Conservation (phyloP, 2,113 vertebrate genomes). For the Poeciliopsis prolifica region DNA sequence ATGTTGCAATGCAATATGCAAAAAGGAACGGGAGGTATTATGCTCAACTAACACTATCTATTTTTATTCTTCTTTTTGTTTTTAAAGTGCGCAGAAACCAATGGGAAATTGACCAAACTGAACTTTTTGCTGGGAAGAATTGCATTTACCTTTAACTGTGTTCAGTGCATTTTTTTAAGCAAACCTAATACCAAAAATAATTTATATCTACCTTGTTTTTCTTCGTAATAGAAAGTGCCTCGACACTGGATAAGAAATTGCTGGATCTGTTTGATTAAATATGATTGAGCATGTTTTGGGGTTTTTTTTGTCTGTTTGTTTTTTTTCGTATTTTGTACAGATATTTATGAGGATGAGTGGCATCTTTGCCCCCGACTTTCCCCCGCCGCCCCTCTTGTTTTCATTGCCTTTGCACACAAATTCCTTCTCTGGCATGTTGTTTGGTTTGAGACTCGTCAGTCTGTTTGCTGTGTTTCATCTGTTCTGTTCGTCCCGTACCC, state of each 20-base stretch:
- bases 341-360: conserved; percentile 40
- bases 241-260: conserved; percentile 80
- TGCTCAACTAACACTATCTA: background rate
- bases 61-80: background rate
- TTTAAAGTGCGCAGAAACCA: background rate
- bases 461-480: background rate
- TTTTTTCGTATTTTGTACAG: conserved; percentile 3
- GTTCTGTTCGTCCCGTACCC: conserved; percentile 12
- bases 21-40: background rate
- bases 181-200: conserved; percentile 58
- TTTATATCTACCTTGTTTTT: conserved; percentile 48
- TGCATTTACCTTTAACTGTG: conserved; percentile 40
- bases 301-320: conserved; percentile 1
- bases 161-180: conserved; percentile 38
- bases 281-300: background rate
- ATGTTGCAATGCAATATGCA: background rate
- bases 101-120: conserved; percentile 6
- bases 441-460: conserved; percentile 3
- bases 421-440: conserved; percentile 21
- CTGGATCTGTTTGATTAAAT: conserved; percentile 36
- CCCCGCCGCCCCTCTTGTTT: background rate
- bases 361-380: conserved; percentile 21
- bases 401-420: conserved; percentile 3
- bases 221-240: conserved; percentile 64
- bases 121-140: conserved; percentile 5